Conservation (phyloP, 2,888 invertebrate genomes). For the Hydriomena furcata region DNA sequence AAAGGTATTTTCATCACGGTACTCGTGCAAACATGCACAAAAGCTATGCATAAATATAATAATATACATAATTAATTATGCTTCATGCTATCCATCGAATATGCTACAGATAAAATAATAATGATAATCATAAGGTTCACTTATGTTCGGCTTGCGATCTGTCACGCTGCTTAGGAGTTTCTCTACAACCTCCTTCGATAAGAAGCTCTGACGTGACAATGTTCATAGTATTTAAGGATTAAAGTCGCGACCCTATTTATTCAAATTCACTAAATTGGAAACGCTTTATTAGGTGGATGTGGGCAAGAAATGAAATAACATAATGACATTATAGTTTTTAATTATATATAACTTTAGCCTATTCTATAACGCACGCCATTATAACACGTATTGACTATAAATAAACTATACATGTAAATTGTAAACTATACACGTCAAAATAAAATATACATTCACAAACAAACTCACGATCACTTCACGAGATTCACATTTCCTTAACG, state of each 20-base stretch:
- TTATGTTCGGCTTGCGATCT: too few relatives aligned
- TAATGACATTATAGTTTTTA: slow-evolving; percentile 1
- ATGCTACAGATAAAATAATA: neutral
- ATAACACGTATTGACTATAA: neutral
- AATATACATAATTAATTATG: neutral
- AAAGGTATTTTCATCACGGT: slow-evolving; percentile 3
- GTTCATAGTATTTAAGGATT: too few relatives aligned
- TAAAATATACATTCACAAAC: slow-evolving; percentile 5
- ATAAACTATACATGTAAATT: neutral
- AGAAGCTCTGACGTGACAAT: too few relatives aligned
- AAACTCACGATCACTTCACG: slow-evolving; percentile 5
- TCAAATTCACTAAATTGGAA: too few relatives aligned
- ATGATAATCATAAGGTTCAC: too few relatives aligned
- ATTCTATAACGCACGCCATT: slow-evolving; percentile 2
- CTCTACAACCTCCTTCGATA: too few relatives aligned
- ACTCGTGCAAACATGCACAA: slow-evolving; percentile 17
- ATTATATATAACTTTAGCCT: slow-evolving; percentile 9
- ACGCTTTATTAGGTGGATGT: too few relatives aligned
- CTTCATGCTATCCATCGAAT: slow-evolving; percentile 3
- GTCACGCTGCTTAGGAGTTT: too few relatives aligned
- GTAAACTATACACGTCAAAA: neutral
- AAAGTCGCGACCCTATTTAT: too few relatives aligned
- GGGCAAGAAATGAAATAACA: neutral
- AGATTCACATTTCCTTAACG: slow-evolving; percentile 31
- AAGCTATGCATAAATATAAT: slow-evolving; percentile 7